Evolutionary conservation across 2,888 invertebrate genomes (phyloP), one percentile per base, ranked within the genome.

Genomic region (Cyclophora punctaria): DNA sequence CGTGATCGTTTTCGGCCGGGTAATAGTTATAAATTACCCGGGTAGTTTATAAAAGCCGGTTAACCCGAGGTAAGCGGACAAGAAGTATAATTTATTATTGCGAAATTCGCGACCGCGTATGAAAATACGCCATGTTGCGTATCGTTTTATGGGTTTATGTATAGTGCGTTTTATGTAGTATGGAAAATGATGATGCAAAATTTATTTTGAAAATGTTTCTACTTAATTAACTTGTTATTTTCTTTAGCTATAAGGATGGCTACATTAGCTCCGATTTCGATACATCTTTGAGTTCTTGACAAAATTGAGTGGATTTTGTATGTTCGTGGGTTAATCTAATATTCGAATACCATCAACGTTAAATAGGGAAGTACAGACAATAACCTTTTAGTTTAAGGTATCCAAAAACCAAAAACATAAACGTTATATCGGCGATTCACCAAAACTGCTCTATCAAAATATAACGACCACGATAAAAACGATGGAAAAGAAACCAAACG

Each of bases 1-100:
- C 85, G 81, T 86, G 87, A 87, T 85, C 86, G 86, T 78, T 83
- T 81, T 78, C 80, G 76, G 72, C 73, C 75, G 82, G 83, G 85
- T 87, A 86, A 86, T 87, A 86, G 87, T 88, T 88, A 88, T 88
- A 88, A 87, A 88, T 85, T 88, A 88, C 83, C 73, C 67, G 79
- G 83, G 83, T 86, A 86, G 84, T 88, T 88, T 88, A 88, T 88
- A 88, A 88, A 87, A 86, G 86, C 87, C 86, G 84, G 86, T 88
- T 87, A 87, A 85, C 87, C 85, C 83, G 83, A 84, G 86, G 87
- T 87, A 85, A 83, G 84, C 82, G 85, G 84, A 85, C 87, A 84
- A 80, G 82, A 75, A 76, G 77, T 74, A 75, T 88, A 85, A 89
- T 88, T 89, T 89, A 89, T 87, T 85, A 85, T 84, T 80, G 79